A percentile compares a stretch with the other conserved stretches of the same genome.
These are phyloP conservation scores for Neomonachus schauinslandi DNA, from an alignment of 2,113 vertebrate genomes.

Conservation along the genomic window DNA sequence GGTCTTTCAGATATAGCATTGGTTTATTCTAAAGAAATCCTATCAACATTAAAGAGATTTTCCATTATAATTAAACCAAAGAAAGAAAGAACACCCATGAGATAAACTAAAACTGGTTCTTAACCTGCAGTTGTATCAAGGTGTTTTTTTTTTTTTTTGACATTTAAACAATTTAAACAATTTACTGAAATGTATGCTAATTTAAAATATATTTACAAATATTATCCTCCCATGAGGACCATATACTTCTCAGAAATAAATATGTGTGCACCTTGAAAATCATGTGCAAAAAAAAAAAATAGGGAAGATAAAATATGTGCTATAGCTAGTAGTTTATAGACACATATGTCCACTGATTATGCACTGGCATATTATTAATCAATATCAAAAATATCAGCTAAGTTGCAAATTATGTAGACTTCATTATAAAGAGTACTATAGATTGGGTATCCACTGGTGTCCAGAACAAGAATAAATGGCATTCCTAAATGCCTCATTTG, in stretches of 20 bases:
- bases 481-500: background rate
- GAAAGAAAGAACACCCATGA: background rate
- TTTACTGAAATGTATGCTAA: background rate
- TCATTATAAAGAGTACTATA: background rate
- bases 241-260: conserved; percentile 12
- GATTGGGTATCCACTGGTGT: background rate
- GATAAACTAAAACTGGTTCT: background rate
- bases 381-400: background rate
- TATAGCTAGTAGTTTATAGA: background rate
- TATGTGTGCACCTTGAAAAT: background rate
- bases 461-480: background rate
- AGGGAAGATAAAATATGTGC: background rate
- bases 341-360: background rate
- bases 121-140: background rate
- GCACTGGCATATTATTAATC: background rate
- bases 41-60: background rate
- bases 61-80: conserved; percentile 11
- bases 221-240: background rate
- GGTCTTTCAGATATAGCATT: background rate
- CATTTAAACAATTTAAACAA: background rate
- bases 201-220: background rate
- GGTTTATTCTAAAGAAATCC: background rate
- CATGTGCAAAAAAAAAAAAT: background rate
- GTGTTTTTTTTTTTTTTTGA: background rate
- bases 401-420: background rate